Percentiles rank a stretch among this genome's conserved stretches.
Conservation (phyloP, 2,888 invertebrate genomes). For the Psococerastis gibbosa region DNA sequence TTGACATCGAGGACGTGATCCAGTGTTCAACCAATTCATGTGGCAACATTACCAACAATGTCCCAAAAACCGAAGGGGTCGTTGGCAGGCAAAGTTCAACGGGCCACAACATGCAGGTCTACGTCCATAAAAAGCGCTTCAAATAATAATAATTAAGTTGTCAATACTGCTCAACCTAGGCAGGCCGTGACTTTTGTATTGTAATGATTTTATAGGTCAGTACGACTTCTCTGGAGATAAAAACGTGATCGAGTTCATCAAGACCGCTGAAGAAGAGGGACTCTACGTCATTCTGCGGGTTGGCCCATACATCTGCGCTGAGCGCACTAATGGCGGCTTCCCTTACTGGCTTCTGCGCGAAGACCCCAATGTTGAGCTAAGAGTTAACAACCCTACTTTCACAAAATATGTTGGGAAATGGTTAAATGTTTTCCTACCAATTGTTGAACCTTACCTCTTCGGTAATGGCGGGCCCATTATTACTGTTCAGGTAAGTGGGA, state of each 20-base stretch:
- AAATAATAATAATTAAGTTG: no score
- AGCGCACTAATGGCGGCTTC: constrained; percentile 68
- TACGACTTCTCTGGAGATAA: constrained; percentile 46
- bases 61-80: no score
- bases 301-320: constrained; percentile 85
- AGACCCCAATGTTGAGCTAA: constrained; percentile 35
- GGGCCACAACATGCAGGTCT: no score
- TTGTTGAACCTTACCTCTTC: constrained; percentile 32
- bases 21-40: no score
- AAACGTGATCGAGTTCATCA: constrained; percentile 42
- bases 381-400: constrained; percentile 46
- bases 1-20: no score
- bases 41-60: no score
- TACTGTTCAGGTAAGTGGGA: constrained; percentile 58
- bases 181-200: no score
- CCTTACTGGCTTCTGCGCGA: constrained; percentile 21
- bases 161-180: no score
- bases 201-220: constrained; percentile 33
- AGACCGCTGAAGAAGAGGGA: constrained; percentile 54
- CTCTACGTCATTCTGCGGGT: constrained; percentile 62
- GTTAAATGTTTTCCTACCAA: constrained; percentile 30
- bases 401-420: constrained; percentile 30
- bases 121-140: no score
- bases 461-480: constrained; percentile 71
- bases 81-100: no score